A percentile compares a stretch with the other conserved stretches of the same genome.
phyloP scores from a whole-genome alignment of 2,888 invertebrate species.

The Netelia fuscicornis region DNA sequence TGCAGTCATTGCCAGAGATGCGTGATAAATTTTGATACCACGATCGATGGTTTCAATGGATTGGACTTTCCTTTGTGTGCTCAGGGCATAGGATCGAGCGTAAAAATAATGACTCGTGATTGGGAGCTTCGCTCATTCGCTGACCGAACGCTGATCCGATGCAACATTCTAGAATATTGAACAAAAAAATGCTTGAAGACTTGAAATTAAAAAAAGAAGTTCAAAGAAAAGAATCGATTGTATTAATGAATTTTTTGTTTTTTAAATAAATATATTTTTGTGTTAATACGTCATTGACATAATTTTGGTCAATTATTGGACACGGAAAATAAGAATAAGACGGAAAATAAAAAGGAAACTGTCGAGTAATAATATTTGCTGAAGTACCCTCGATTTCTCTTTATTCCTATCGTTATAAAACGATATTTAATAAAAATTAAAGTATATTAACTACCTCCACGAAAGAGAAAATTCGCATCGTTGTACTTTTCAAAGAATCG shows the following conservation, averaged over 20 bases:
- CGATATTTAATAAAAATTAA: no score
- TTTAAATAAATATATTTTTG: no score
- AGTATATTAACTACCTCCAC: no score
- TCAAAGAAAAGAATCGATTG: neutral
- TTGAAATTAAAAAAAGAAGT: neutral
- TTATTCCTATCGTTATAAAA: no score
- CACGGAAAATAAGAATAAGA: no score
- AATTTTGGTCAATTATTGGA: no score
- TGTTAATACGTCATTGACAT: no score
- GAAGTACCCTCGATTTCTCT: no score
- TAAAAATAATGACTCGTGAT: neutral
- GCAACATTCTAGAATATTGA: neutral
- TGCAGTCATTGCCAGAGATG: constrained; percentile 11
- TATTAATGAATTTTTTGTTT: neutral
- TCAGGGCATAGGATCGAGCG: neutral
- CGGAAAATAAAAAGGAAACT: no score
- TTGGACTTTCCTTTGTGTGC: neutral
- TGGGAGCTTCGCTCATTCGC: neutral
- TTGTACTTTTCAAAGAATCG: no score
- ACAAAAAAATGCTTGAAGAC: neutral
- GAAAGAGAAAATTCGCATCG: no score
- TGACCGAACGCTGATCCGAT: neutral
- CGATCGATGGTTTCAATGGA: constrained; percentile 12
- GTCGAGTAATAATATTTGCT: no score
- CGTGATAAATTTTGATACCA: constrained; percentile 43